Percentiles rank a stretch among this genome's conserved stretches.
phyloP scores from a whole-genome alignment of 2,113 vertebrate species.

The Grallaria varia region DNA sequence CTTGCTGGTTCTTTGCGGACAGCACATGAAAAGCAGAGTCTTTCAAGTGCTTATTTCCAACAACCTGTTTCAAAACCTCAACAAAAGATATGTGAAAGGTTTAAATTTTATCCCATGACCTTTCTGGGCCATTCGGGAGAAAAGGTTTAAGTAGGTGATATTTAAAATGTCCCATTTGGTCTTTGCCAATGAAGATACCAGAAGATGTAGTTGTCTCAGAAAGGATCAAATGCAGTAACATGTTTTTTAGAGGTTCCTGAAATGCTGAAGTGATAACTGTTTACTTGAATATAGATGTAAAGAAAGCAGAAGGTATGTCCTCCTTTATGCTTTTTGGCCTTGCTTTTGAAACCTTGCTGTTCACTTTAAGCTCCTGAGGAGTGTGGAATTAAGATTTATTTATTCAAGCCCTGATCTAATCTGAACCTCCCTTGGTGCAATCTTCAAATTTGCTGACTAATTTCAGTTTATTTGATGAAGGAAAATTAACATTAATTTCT shows the following conservation, averaged over 20 bases:
- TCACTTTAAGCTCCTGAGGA: neutral
- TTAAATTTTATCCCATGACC: neutral
- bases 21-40: neutral
- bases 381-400: neutral
- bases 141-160: neutral
- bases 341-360: neutral
- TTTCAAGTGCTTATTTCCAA: neutral
- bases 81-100: neutral
- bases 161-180: neutral
- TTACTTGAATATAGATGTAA: neutral
- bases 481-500: neutral
- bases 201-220: neutral
- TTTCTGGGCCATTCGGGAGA: neutral
- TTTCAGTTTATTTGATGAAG: neutral
- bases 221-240: neutral
- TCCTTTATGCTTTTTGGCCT: neutral
- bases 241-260: neutral
- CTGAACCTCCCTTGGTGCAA: neutral
- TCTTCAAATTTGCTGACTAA: neutral
- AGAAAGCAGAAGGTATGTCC: neutral
- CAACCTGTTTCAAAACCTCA: neutral
- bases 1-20: neutral
- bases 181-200: neutral
- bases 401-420: neutral
- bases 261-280: neutral